Conservation (phyloP, 2,888 invertebrate genomes). For the Nipponacmea schrenckii region DNA sequence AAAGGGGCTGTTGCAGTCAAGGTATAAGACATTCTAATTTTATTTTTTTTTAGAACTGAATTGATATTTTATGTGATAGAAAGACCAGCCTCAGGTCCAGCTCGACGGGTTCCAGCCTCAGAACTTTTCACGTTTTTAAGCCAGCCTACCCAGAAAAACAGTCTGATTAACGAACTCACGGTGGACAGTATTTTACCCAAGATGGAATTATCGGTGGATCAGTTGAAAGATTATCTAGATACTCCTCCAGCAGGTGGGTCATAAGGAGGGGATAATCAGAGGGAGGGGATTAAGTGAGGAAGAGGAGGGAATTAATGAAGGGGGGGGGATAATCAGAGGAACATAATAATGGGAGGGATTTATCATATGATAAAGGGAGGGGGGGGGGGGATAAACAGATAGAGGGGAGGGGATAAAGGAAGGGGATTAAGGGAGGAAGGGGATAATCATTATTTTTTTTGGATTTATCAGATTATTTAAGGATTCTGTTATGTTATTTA, state of each 20-base stretch:
- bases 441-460: no score
- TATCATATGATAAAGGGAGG: no score
- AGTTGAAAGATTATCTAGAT: conserved; percentile 83
- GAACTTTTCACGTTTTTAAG: conserved; percentile 70
- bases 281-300: no score
- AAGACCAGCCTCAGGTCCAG: conserved; percentile 72
- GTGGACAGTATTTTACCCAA: conserved; percentile 79
- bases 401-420: no score
- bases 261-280: neutral
- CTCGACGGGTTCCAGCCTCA: conserved; percentile 64
- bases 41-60: conserved; percentile 72
- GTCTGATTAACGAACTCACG: conserved; percentile 77
- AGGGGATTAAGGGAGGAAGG: no score
- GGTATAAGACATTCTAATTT: no score
- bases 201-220: conserved; percentile 76
- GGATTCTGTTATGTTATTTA: no score
- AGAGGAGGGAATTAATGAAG: neutral
- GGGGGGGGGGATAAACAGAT: no score
- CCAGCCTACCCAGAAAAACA: conserved; percentile 77
- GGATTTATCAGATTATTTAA: no score
- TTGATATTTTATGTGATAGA: conserved; percentile 81
- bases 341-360: no score
- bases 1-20: no score
- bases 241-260: conserved; percentile 77
- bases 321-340: no score